Conservation (phyloP, 2,797 vertebrate species). For the Oreonectes daqikongensis region DNA sequence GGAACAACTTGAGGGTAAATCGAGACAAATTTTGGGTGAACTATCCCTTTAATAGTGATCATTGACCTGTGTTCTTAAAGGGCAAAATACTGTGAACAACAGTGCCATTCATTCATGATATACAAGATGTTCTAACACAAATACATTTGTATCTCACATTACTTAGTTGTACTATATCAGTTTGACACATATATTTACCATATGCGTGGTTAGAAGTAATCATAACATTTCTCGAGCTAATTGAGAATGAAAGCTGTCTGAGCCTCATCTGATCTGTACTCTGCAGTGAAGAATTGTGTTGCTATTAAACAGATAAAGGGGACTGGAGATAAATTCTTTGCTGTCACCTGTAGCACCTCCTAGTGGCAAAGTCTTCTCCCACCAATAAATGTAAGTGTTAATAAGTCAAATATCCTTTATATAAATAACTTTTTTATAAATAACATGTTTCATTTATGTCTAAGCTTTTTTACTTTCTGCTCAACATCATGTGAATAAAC, state of each 20-base stretch:
- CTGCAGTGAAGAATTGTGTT: not conserved
- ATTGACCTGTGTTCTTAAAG: too few species aligned
- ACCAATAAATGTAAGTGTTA: not conserved
- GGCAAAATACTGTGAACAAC: too few species aligned
- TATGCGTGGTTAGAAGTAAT: too few species aligned
- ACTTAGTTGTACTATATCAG: not conserved
- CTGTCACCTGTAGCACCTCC: not conserved
- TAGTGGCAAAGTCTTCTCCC: not conserved
- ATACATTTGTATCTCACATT: not conserved
- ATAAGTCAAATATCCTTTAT: too few species aligned
- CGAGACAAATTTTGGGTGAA: too few species aligned
- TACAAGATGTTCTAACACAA: not conserved
- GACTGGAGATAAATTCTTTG: not conserved
- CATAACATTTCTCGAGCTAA: not conserved
- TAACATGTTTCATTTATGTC: too few species aligned
- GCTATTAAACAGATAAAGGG: not conserved
- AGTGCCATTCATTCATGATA: too few species aligned
- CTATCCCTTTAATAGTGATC: too few species aligned
- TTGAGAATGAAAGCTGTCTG: not conserved
- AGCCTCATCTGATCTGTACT: not conserved
- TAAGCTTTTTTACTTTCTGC: too few species aligned
- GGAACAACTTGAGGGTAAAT: too few species aligned
- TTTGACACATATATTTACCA: not conserved
- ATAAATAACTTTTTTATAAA: too few species aligned
- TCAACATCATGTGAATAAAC: too few species aligned